Percentiles rank a stretch among this genome's conserved stretches.
phyloP scores from a whole-genome alignment of 2,797 vertebrate species.

The Lagorchestes hirsutus region DNA sequence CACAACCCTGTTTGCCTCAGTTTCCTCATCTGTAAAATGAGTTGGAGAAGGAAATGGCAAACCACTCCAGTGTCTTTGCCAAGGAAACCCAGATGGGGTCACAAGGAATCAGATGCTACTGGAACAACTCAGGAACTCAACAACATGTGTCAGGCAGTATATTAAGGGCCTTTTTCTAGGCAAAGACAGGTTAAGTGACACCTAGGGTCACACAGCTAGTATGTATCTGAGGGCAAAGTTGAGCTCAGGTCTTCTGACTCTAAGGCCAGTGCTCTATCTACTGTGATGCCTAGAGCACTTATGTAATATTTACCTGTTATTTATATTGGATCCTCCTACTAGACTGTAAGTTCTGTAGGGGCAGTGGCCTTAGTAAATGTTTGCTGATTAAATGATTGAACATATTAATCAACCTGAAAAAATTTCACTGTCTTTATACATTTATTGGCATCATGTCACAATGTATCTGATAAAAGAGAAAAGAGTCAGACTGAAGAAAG shows the following conservation, averaged over 20 bases:
- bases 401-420: neutral
- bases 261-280: neutral
- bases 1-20: neutral
- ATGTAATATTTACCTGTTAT: neutral
- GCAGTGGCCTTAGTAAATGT: neutral
- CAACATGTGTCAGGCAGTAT: neutral
- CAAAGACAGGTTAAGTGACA: neutral
- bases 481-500: neutral
- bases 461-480: constrained; percentile 17
- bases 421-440: constrained; percentile 10
- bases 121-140: neutral
- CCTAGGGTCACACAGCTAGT: neutral
- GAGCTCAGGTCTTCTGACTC: neutral
- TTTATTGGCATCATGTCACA: neutral
- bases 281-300: neutral
- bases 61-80: neutral
- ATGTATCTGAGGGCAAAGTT: neutral
- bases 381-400: neutral
- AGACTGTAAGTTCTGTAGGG: neutral
- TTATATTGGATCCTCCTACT: neutral
- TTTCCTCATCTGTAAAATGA: neutral
- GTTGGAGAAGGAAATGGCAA: neutral
- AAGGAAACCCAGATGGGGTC: neutral
- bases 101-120: neutral
- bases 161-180: neutral